phyloP scores from a whole-genome alignment of 2,888 invertebrate genomes.

The Allygus modestus region DNA sequence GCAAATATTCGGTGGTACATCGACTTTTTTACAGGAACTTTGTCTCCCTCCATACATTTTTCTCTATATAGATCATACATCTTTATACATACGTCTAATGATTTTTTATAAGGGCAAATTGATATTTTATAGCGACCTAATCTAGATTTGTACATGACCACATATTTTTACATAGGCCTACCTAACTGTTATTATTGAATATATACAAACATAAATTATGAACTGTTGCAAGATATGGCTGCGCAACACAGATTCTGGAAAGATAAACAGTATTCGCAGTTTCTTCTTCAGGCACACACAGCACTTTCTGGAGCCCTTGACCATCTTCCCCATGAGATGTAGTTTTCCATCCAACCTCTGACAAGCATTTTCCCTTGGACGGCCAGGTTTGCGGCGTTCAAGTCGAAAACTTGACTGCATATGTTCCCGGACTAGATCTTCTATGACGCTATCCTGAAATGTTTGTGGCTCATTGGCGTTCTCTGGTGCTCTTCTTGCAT shows the following conservation, averaged over 20 bases:
- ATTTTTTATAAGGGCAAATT: no score
- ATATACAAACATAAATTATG: no score
- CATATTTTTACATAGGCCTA: no score
- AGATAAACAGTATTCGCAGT: not conserved
- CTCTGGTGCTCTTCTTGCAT: not conserved
- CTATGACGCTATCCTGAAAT: not conserved
- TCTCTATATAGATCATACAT: conserved; percentile 32
- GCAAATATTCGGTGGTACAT: conserved; percentile 50
- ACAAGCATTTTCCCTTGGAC: no score
- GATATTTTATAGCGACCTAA: no score
- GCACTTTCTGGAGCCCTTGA: not conserved
- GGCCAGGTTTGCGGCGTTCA: not conserved
- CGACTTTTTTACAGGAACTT: conserved; percentile 31
- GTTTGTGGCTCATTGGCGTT: not conserved
- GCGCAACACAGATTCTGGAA: not conserved
- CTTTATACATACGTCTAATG: no score
- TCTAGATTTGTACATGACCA: no score
- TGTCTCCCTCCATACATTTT: conserved; percentile 43
- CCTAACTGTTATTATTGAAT: no score
- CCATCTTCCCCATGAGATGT: not conserved
- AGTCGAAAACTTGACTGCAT: not conserved
- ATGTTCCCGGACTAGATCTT: not conserved
- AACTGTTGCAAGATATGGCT: no score
- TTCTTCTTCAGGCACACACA: not conserved
- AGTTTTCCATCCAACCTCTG: no score